These are phyloP conservation scores for Dysmachus trigonus DNA, from an alignment of 2,888 invertebrate genomes.

Conservation along the genomic window DNA sequence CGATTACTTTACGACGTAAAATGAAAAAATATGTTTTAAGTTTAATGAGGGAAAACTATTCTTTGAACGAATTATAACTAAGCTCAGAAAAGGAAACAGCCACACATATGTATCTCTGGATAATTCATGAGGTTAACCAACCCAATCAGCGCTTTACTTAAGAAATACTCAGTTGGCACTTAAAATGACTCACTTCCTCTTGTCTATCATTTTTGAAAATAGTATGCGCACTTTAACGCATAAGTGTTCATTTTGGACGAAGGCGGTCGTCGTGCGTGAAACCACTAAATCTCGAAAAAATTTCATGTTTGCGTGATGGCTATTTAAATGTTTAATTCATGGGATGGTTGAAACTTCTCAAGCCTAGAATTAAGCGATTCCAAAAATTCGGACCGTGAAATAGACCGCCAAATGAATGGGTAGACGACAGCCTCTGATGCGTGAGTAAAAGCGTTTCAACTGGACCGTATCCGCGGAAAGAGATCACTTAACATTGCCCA, in stretches of 20 bases:
- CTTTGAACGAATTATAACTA: neutral
- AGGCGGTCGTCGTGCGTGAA: neutral
- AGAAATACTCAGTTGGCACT: neutral
- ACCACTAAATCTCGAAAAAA: conserved; percentile 26
- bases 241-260: neutral
- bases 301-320: conserved; percentile 32
- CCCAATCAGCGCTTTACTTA: neutral
- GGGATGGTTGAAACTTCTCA: neutral
- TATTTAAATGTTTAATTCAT: conserved; percentile 36
- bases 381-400: neutral
- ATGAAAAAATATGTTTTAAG: neutral
- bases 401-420: neutral
- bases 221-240: conserved; percentile 1
- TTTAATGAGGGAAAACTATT: neutral
- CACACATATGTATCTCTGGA: neutral
- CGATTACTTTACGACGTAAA: neutral
- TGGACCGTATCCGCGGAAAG: neutral
- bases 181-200: conserved; percentile 10
- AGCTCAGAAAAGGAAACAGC: neutral
- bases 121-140: neutral
- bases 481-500: neutral
- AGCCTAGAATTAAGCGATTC: conserved; percentile 23
- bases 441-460: neutral
- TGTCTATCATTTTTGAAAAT: conserved; percentile 7
- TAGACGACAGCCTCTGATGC: neutral